These are phyloP conservation scores for Ciona savignyi DNA, from an alignment of 23 tunicate genomes.

Conservation along the genomic window DNA sequence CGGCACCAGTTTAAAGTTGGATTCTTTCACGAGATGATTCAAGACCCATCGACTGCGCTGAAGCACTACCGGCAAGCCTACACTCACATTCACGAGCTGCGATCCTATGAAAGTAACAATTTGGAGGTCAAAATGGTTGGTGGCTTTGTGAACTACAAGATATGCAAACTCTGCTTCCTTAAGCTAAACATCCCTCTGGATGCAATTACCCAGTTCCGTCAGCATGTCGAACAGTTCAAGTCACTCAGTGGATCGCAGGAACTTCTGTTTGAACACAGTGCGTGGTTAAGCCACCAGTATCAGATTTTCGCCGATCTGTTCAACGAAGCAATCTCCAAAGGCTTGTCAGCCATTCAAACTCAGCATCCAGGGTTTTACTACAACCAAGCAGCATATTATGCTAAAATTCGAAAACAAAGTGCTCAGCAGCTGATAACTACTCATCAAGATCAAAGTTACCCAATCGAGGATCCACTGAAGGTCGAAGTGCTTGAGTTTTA, in stretches of 20 bases:
- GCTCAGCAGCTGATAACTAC: slow-evolving; percentile 15
- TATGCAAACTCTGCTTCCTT: slow-evolving; percentile 57
- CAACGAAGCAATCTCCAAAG: no score
- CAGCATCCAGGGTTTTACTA: no score
- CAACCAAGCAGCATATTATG: slow-evolving; percentile 67
- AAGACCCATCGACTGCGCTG: slow-evolving; percentile 33
- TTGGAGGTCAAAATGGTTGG: slow-evolving; percentile 78
- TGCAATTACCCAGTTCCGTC: slow-evolving; percentile 77
- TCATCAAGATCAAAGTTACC: slow-evolving; percentile 23
- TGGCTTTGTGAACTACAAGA: slow-evolving; percentile 87
- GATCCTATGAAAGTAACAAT: no score
- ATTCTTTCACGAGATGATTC: slow-evolving; percentile 74
- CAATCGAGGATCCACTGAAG: slow-evolving; percentile 61
- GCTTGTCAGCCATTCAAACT: no score
- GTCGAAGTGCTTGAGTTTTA: no score
- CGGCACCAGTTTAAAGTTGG: slow-evolving; percentile 89
- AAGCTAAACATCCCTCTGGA: slow-evolving; percentile 58
- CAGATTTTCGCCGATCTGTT: slow-evolving; percentile 66
- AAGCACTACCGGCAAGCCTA: no score
- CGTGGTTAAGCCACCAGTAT: slow-evolving; percentile 83
- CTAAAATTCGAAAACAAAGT: slow-evolving; percentile 26
- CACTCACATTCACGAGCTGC: no score
- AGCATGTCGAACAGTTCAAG: slow-evolving; percentile 67
- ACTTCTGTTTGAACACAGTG: slow-evolving; percentile 85
- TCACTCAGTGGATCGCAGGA: slow-evolving; percentile 49